phyloP scores from a whole-genome alignment of 2,888 invertebrate genomes.

The Heteromyza rotundicornis region DNA sequence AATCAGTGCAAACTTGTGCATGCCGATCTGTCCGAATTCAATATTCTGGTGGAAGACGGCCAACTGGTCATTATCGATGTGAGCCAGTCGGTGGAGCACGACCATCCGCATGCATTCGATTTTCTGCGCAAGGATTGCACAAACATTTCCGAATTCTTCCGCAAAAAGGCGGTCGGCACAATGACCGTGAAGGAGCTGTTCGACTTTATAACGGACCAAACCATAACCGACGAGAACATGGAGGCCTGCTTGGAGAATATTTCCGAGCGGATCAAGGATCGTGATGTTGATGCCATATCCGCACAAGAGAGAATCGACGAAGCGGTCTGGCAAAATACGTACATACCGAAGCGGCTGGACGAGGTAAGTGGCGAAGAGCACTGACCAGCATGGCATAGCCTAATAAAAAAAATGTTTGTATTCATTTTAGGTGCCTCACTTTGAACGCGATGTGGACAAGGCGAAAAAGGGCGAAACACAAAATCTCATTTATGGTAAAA shows the following conservation, averaged over 20 bases:
- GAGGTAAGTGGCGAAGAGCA: constrained; percentile 69
- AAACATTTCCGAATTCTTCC: constrained; percentile 91
- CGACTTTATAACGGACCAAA: constrained; percentile 94
- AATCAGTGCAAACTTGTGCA: constrained; percentile 94
- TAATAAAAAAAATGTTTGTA: background rate
- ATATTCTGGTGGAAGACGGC: constrained; percentile 84
- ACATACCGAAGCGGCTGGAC: constrained; percentile 89
- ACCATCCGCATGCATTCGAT: constrained; percentile 93
- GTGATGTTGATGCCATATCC: constrained; percentile 71
- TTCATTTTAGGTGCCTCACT: constrained; percentile 73
- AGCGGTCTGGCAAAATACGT: constrained; percentile 91
- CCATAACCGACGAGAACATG: constrained; percentile 78
- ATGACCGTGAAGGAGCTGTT: constrained; percentile 91
- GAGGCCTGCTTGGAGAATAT: constrained; percentile 79
- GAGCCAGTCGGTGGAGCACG: constrained; percentile 97
- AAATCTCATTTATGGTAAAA: constrained; percentile 83
- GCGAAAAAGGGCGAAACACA: constrained; percentile 76
- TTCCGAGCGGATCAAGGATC: constrained; percentile 71
- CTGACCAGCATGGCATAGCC: background rate
- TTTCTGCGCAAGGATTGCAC: constrained; percentile 95
- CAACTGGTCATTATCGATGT: constrained; percentile 95
- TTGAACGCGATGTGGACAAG: constrained; percentile 83
- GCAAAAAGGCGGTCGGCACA: constrained; percentile 86
- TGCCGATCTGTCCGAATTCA: constrained; percentile 97
- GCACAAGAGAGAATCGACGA: constrained; percentile 83